phyloP scores from a whole-genome alignment of 2,888 invertebrate species.

The Phaonia tiefii region DNA sequence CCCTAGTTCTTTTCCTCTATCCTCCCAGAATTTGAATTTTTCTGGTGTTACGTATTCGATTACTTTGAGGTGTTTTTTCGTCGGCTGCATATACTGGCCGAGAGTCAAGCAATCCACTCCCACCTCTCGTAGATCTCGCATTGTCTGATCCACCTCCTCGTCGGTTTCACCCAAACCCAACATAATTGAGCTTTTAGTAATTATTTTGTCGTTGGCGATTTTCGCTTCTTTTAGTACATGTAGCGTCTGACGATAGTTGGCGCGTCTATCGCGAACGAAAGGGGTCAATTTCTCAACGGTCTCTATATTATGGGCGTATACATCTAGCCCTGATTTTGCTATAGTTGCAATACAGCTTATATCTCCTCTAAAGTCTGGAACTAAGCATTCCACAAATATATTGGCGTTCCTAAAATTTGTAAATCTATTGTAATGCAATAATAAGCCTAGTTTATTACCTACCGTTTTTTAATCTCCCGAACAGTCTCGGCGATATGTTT shows the following conservation, averaged over 20 bases:
- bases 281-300: constrained; percentile 95
- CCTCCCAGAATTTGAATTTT: constrained; percentile 94
- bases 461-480: constrained; percentile 89
- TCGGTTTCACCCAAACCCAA: constrained; percentile 96
- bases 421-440: too few species aligned
- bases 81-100: constrained; percentile 99
- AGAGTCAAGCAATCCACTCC: constrained; percentile 97
- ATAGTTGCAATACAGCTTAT: constrained; percentile 87
- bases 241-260: constrained; percentile 94
- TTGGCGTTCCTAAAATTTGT: constrained; percentile 85
- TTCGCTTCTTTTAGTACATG: constrained; percentile 91
- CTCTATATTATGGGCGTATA: constrained; percentile 99
- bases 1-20: constrained; percentile 90
- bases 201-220: constrained; percentile 87
- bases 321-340: constrained; percentile 92
- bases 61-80: constrained; percentile 95
- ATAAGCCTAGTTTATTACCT: not conserved
- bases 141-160: constrained; percentile 90
- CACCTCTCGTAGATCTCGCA: constrained; percentile 90
- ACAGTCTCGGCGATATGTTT: constrained; percentile 96
- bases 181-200: constrained; percentile 99
- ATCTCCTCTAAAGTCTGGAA: constrained; percentile 97
- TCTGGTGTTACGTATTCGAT: constrained; percentile 98
- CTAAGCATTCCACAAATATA: constrained; percentile 96
- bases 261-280: constrained; percentile 95